These are phyloP conservation scores for Hydrotaea diabolus DNA, from an alignment of 2,888 invertebrate species.

Conservation along the genomic window DNA sequence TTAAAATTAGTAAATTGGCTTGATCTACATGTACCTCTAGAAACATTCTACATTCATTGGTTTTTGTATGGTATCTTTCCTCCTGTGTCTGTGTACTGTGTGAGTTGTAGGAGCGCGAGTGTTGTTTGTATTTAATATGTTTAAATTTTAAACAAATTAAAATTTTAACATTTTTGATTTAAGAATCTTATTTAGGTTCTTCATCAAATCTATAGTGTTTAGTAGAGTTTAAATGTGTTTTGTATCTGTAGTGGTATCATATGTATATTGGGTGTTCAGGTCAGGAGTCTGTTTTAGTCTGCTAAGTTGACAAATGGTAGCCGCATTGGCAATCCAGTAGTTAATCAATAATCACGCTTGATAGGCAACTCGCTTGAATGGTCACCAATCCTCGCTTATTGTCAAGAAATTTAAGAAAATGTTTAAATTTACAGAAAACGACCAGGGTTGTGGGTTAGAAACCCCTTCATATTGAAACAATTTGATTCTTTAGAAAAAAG, in stretches of 20 bases:
- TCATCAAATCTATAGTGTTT: not conserved
- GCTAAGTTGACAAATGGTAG: not conserved
- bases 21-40: slow-evolving; percentile 6
- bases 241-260: not conserved
- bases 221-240: not conserved
- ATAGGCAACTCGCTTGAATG: too few relatives aligned
- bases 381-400: too few relatives aligned
- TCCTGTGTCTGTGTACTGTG: not conserved
- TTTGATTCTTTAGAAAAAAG: too few relatives aligned
- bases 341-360: too few relatives aligned
- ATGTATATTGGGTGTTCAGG: not conserved
- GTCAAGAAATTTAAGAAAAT: too few relatives aligned
- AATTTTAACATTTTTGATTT: not conserved
- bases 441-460: too few relatives aligned
- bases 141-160: not conserved
- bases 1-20: not conserved
- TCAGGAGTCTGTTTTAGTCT: not conserved
- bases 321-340: too few relatives aligned
- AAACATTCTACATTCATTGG: slow-evolving; percentile 41
- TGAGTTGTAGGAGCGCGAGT: not conserved
- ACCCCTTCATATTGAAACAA: too few relatives aligned
- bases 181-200: not conserved
- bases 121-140: not conserved
- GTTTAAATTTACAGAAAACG: too few relatives aligned
- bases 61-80: not conserved